A percentile compares a stretch with the other conserved stretches of the same genome.
Conservation (phyloP, 2,113 vertebrate genomes). For the Aleadryas rufinucha region DNA sequence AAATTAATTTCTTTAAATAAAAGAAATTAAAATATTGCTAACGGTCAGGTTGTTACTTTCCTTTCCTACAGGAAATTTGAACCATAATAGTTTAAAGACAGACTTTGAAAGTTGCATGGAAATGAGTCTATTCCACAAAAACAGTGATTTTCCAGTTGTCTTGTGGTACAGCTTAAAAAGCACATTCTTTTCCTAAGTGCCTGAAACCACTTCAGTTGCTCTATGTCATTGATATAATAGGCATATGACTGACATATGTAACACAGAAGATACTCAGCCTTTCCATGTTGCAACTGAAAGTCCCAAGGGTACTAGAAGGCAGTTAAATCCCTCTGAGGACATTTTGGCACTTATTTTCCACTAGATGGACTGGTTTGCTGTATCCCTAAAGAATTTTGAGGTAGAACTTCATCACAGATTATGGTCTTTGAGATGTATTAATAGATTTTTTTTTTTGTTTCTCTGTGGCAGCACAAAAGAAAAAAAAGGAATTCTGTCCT, state of each 20-base stretch:
- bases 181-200: background rate
- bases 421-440: background rate
- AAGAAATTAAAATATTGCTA: background rate
- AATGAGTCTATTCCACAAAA: background rate
- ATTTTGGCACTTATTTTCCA: background rate
- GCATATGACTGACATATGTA: background rate
- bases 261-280: background rate
- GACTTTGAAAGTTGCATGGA: background rate
- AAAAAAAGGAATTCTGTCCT: accelerated
- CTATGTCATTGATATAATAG: background rate
- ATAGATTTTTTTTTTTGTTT: background rate
- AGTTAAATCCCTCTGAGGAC: background rate
- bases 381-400: background rate
- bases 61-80: background rate
- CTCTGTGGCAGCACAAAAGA: background rate
- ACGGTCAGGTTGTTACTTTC: background rate
- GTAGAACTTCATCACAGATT: background rate
- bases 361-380: background rate
- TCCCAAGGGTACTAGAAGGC: background rate
- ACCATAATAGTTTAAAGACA: background rate
- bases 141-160: background rate
- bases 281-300: background rate
- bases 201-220: background rate
- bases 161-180: background rate
- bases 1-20: too few species aligned